Base-by-base conservation (phyloP, 2,888 invertebrate species). In the Drosophila siamana region DNA sequence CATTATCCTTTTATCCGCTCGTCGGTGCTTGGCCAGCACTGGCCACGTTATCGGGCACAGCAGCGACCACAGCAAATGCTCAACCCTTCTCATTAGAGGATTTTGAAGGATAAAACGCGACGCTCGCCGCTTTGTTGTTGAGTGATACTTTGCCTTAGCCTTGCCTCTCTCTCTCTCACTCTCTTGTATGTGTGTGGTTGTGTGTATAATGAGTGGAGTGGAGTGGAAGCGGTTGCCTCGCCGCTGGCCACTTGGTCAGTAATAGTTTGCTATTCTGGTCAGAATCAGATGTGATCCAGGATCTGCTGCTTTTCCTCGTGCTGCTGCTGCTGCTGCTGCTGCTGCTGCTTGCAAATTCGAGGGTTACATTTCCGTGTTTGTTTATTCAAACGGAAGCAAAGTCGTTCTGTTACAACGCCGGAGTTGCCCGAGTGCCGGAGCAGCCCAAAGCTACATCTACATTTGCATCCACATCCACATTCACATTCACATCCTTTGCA, bases 31-130 rank as follows among this genome's bases (percentile, higher is more conserved):
- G 88, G 81, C 69, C 80, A 86, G 59, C 76, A 76, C 69, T 74
- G 88, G 75, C 69, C 80, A 83, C 75, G 83, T 89, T 89, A 90
- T 90, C 89, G 68, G 61, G 55, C 66, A 71, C 72, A 74, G 70
- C 82, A 75, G 86, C 83, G 75, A 82, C 89, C 89, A 67, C 89
- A 84, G 26, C 19, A 19, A 80, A 85, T 78, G 86, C 78, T 46
- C 88, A 89, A 90, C 89, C 89, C 90, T 90, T 88, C 90, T 91
- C 90, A 89, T 91, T 90, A 90, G 78, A 87, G 90, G 91, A 90
- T 89, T 90, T 87, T 73, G 76, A 87, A 86, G 86, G 86, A 88
- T 88, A 81, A 87, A 88, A 69, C 81, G 72, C 82, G 84, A 75
- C 61, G 78, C 89, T 68, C 46, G 59, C 44, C 71, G 77, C 86